phyloP scores from a whole-genome alignment of 2,113 vertebrate species.

The Nibea coibor region DNA sequence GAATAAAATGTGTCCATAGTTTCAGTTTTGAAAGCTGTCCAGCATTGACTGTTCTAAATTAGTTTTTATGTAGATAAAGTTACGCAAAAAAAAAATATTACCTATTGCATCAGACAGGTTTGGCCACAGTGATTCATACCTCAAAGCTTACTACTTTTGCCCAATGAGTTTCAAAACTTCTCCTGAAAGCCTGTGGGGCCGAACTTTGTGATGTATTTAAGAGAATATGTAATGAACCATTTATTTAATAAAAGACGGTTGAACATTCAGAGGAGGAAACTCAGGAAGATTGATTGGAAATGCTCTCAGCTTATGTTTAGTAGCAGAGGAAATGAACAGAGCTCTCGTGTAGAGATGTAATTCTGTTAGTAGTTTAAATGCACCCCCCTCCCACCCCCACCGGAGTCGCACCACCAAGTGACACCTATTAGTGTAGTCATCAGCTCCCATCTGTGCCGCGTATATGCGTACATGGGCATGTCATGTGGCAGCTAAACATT shows the following conservation, averaged over 20 bases:
- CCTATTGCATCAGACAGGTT: too few relatives aligned
- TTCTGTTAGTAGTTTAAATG: slow-evolving; percentile 1
- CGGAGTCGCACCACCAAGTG: slow-evolving; percentile 47
- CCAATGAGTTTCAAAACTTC: neutral
- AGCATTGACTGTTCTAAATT: too few relatives aligned
- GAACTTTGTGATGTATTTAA: neutral
- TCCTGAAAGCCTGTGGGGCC: neutral
- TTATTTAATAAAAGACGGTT: neutral
- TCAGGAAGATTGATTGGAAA: neutral
- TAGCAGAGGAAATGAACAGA: neutral
- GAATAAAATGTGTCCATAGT: too few relatives aligned
- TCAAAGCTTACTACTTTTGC: too few relatives aligned
- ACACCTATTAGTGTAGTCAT: slow-evolving; percentile 70
- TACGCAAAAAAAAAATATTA: too few relatives aligned
- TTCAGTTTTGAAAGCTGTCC: too few relatives aligned
- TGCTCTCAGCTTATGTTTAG: slow-evolving; percentile 2
- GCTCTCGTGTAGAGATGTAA: neutral
- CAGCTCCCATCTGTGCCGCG: slow-evolving; percentile 69
- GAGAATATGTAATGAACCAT: neutral
- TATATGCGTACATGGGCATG: slow-evolving; percentile 52
- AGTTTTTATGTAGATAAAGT: too few relatives aligned
- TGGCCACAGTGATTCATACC: too few relatives aligned
- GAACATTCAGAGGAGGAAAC: neutral
- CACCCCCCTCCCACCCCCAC: slow-evolving; percentile 3
- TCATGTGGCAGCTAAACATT: slow-evolving; percentile 64